These are phyloP conservation scores for Acronicta leporina DNA, from an alignment of 2,888 invertebrate genomes.

Conservation along the genomic window DNA sequence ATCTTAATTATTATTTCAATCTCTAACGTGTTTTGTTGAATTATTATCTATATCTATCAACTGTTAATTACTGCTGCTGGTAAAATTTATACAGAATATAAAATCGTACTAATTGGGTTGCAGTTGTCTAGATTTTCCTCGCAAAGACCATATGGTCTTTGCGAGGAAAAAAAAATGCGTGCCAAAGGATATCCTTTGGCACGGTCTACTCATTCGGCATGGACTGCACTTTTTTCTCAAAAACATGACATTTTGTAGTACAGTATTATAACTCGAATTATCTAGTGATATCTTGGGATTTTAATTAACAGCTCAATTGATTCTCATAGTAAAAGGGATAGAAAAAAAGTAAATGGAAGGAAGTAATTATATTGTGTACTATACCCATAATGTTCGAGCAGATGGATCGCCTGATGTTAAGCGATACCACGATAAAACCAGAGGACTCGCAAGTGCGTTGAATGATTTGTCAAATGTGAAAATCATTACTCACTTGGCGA, in stretches of 20 bases:
- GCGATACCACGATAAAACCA: no score
- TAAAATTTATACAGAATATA: neutral
- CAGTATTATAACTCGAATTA: neutral
- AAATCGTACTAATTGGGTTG: no score
- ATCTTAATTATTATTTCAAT: neutral
- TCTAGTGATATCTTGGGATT: neutral
- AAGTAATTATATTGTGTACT: no score
- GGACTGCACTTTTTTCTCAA: neutral
- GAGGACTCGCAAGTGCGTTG: no score
- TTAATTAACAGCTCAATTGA: slow-evolving; percentile 20
- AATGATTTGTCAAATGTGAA: no score
- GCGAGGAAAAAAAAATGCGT: no score
- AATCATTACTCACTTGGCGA: no score
- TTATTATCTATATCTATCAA: neutral
- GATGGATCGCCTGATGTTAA: no score
- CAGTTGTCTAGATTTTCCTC: neutral
- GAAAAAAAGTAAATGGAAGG: no score
- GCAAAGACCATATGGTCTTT: no score
- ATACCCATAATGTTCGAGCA: no score
- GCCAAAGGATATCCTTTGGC: no score
- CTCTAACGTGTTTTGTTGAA: slow-evolving; percentile 15
- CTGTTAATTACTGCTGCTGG: neutral
- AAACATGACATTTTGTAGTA: slow-evolving; percentile 16
- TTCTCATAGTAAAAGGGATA: neutral
- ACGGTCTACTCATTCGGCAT: neutral